phyloP scores from a whole-genome alignment of 2,797 vertebrate species.

The Oryzias dopingdopingensis region DNA sequence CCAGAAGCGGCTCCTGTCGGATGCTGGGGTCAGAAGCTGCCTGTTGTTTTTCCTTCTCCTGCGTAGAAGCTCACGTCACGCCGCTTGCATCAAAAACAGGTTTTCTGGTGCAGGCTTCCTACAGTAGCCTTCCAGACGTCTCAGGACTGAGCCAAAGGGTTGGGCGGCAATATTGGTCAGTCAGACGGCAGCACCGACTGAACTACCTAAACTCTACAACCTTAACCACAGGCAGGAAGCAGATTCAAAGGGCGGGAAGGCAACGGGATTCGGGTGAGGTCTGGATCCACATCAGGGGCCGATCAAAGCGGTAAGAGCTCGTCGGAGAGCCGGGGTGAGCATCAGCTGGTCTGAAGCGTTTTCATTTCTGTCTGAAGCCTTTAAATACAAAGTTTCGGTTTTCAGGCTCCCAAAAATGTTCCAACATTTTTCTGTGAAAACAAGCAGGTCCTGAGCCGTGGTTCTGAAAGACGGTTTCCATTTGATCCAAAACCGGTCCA shows the following conservation, averaged over 20 bases:
- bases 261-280: too few relatives aligned
- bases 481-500: too few relatives aligned
- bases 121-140: slow-evolving; percentile 78
- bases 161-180: slow-evolving; percentile 76
- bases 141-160: slow-evolving; percentile 74
- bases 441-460: too few relatives aligned
- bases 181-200: slow-evolving; percentile 66
- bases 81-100: slow-evolving; percentile 45
- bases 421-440: too few relatives aligned
- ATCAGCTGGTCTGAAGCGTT: too few relatives aligned
- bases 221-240: slow-evolving; percentile 20
- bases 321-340: too few relatives aligned
- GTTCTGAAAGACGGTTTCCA: too few relatives aligned
- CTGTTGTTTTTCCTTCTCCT: slow-evolving; percentile 50
- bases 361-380: too few relatives aligned
- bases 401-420: too few relatives aligned
- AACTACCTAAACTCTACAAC: slow-evolving; percentile 69
- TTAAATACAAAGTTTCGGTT: too few relatives aligned
- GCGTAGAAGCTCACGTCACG: slow-evolving; percentile 34
- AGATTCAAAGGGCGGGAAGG: not conserved
- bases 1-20: slow-evolving; percentile 62
- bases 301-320: too few relatives aligned
- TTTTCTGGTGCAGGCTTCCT: slow-evolving; percentile 43
- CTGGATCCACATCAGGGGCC: too few relatives aligned
- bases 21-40: slow-evolving; percentile 20